Percentiles rank a stretch among this genome's conserved stretches.
Conservation (phyloP, 2,888 invertebrate genomes). For the Bombylius major region DNA sequence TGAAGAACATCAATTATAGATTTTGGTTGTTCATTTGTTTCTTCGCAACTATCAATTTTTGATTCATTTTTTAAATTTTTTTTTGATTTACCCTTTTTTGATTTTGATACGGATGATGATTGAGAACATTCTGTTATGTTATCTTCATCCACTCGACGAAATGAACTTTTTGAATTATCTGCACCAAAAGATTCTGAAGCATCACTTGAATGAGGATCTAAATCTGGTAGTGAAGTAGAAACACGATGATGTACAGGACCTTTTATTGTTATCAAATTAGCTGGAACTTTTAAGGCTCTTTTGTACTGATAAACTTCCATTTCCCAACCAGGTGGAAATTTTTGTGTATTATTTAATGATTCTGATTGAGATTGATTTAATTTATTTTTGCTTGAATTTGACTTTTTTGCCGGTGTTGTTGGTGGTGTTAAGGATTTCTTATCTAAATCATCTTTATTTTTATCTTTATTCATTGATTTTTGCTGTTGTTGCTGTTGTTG, state of each 20-base stretch:
- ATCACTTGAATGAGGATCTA: conserved; percentile 62
- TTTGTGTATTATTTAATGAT: conserved; percentile 50
- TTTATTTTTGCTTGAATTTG: conserved; percentile 14
- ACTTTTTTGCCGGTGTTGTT: conserved; percentile 9
- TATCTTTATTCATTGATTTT: conserved; percentile 26
- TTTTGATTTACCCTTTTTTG: conserved; percentile 27
- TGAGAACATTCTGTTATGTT: neutral
- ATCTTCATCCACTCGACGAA: conserved; percentile 44
- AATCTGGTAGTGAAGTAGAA: conserved; percentile 63
- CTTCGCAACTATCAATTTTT: neutral
- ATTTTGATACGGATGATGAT: conserved; percentile 20
- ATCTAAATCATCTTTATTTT: conserved; percentile 1
- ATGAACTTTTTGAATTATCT: conserved; percentile 28
- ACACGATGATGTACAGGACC: conserved; percentile 56
- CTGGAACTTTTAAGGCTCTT: conserved; percentile 67
- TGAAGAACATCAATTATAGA: conserved; percentile 36
- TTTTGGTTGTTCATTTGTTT: conserved; percentile 17
- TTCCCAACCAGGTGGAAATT: conserved; percentile 69
- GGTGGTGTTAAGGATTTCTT: conserved; percentile 2
- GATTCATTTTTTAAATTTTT: conserved; percentile 4
- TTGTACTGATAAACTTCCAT: conserved; percentile 70
- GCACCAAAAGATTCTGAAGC: conserved; percentile 30
- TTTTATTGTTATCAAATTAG: conserved; percentile 65
- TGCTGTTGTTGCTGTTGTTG: conserved; percentile 24
- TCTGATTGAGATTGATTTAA: conserved; percentile 23